phyloP scores from a whole-genome alignment of 1,140 invertebrate genomes.

The Phortica variegata region DNA sequence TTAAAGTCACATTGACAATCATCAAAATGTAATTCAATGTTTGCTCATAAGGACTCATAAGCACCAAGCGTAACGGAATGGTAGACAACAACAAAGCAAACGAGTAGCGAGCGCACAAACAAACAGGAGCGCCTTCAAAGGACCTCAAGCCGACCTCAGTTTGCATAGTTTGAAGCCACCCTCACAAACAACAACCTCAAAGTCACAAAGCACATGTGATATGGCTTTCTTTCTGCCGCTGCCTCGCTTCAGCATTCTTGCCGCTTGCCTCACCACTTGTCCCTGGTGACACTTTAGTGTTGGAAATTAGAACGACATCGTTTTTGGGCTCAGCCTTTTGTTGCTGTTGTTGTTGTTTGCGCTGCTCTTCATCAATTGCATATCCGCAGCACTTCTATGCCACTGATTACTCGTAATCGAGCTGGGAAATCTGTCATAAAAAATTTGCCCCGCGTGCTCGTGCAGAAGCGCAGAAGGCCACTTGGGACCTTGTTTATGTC shows the following conservation, averaged over 20 bases:
- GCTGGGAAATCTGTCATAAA: constrained; percentile 53
- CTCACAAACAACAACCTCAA: constrained; percentile 33
- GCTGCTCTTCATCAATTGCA: constrained; percentile 41
- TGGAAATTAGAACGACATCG: constrained; percentile 6
- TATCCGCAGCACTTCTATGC: too few relatives aligned
- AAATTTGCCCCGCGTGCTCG: constrained; percentile 13
- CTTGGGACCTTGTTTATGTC: constrained; percentile 57
- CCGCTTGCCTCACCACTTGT: constrained; percentile 13
- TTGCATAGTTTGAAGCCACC: too few relatives aligned
- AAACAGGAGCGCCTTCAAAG: too few relatives aligned
- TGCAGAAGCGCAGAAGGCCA: constrained; percentile 36
- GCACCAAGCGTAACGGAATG: neutral
- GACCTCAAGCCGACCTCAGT: too few relatives aligned
- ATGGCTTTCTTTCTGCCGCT: neutral
- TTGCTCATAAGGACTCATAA: constrained; percentile 15
- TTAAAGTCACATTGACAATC: constrained; percentile 57
- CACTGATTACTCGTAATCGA: constrained; percentile 16
- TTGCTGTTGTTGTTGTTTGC: neutral
- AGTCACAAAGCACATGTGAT: constrained; percentile 37
- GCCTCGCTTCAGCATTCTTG: constrained; percentile 1
- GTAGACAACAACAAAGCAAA: too few relatives aligned
- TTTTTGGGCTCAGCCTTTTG: constrained; percentile 4
- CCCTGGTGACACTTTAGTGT: constrained; percentile 49
- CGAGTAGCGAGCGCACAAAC: too few relatives aligned
- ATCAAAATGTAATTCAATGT: constrained; percentile 52